Evolutionary conservation across 2,797 vertebrate genomes (phyloP).

Genomic region (Pseudochirops cupreus): DNA sequence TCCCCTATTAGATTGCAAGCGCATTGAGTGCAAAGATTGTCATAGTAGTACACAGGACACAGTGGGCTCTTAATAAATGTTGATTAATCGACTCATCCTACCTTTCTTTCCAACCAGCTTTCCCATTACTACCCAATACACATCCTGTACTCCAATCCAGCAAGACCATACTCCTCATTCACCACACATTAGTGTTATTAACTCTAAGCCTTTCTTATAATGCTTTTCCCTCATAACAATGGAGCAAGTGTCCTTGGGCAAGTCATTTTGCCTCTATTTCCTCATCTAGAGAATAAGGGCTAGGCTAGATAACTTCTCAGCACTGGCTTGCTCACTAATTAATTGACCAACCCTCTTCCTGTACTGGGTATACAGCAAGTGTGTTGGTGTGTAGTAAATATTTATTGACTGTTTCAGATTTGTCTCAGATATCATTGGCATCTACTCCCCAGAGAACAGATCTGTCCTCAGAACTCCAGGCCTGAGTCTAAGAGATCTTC

Average conservation of each 20-base stretch:
- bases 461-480: constrained; percentile 86
- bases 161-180: neutral
- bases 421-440: constrained; percentile 81
- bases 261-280: neutral
- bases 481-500: constrained; percentile 88
- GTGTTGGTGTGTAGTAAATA: neutral
- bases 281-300: neutral
- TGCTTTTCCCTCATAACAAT: neutral
- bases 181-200: neutral
- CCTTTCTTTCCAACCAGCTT: neutral
- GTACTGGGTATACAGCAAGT: neutral
- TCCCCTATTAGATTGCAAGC: neutral
- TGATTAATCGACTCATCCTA: neutral
- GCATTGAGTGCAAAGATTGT: neutral
- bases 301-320: neutral
- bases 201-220: neutral
- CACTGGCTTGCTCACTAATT: neutral
- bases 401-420: constrained; percentile 81
- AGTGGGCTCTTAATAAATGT: neutral
- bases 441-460: constrained; percentile 85
- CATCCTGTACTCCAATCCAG: neutral
- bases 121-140: neutral
- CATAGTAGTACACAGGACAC: neutral
- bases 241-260: neutral
- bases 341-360: neutral